phyloP scores from a whole-genome alignment of 2,888 invertebrate species.

The Leptothorax acervorum region DNA sequence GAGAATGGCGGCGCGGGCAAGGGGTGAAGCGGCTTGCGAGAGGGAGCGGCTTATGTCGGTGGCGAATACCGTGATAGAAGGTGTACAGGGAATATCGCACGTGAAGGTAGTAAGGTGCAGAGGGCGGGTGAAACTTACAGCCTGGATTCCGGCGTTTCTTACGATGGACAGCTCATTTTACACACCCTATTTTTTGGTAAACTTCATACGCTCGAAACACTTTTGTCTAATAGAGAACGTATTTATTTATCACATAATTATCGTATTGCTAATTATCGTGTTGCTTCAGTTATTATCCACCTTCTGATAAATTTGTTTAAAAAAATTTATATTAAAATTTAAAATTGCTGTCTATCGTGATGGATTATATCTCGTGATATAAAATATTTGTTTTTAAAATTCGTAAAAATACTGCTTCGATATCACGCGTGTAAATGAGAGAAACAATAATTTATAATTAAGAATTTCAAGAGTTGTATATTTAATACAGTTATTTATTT shows the following conservation, averaged over 20 bases:
- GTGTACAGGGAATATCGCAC: conserved; percentile 41
- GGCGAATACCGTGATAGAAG: conserved; percentile 55
- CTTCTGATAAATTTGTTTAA: background rate
- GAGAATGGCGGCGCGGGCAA: conserved; percentile 66
- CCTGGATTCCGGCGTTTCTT: conserved; percentile 57
- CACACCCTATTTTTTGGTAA: conserved; percentile 49
- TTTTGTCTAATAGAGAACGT: conserved; percentile 14
- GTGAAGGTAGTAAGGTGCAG: conserved; percentile 61
- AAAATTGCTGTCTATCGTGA: background rate
- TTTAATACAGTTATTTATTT: no score
- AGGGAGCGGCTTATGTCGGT: conserved; percentile 49
- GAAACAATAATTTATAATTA: background rate
- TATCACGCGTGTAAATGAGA: background rate
- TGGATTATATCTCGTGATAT: background rate
- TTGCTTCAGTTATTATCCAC: background rate
- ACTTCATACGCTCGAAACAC: background rate
- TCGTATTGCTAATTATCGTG: background rate
- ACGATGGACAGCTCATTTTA: conserved; percentile 60
- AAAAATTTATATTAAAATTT: background rate
- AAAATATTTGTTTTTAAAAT: background rate
- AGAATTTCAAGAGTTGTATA: background rate
- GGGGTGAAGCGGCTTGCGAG: conserved; percentile 36
- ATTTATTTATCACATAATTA: background rate
- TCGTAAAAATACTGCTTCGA: background rate
- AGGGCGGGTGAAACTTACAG: conserved; percentile 65